Conservation (phyloP, 2,113 vertebrate species). For the Plecotus auritus region DNA sequence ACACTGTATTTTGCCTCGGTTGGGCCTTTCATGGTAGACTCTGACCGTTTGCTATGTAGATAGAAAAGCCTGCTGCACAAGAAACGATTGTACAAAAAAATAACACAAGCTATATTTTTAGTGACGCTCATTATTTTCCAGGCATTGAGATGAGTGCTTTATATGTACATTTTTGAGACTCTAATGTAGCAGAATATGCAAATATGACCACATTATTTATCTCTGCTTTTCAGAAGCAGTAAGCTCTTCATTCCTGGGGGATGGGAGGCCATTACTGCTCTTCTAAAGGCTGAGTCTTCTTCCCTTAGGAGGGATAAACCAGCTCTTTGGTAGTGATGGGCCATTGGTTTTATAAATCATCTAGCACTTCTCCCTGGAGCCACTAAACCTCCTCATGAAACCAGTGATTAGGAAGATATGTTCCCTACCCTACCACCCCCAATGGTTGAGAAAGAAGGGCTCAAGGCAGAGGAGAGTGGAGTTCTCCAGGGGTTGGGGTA, state of each 20-base stretch:
- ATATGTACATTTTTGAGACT: constrained; percentile 12
- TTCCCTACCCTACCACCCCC: too few species aligned
- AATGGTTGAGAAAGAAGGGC: neutral
- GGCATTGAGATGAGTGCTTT: constrained; percentile 8
- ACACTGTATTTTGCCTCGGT: neutral
- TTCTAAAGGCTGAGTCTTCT: neutral
- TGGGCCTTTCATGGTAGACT: neutral
- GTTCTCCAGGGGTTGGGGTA: neutral
- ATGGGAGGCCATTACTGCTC: neutral
- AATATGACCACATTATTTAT: neutral
- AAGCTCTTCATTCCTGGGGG: neutral
- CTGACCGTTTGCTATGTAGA: neutral
- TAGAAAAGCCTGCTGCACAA: neutral
- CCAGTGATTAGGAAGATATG: neutral
- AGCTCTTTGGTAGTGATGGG: neutral
- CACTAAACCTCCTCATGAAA: neutral
- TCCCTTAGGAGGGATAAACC: constrained; percentile 10
- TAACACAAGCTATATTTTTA: neutral
- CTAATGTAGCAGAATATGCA: neutral
- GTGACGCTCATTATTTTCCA: constrained; percentile 32
- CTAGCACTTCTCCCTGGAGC: neutral
- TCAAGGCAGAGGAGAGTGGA: neutral
- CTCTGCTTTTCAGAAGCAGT: neutral
- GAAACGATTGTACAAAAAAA: neutral
- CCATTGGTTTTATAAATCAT: neutral